Base-by-base conservation (phyloP, 1,140 invertebrate genomes). In the Alviniconcha marisindica region DNA sequence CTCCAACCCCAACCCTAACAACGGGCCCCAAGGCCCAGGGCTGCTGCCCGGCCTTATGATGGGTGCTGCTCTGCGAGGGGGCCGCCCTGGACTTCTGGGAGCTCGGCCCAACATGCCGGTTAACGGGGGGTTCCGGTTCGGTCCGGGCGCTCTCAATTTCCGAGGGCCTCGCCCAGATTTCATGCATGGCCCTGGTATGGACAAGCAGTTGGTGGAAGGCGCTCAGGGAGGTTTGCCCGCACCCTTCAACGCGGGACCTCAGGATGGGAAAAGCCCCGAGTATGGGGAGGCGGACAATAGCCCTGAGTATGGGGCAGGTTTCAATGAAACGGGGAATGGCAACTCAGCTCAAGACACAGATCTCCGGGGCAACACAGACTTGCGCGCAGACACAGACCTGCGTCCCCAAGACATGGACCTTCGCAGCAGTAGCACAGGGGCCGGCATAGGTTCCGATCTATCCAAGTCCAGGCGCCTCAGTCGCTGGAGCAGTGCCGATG, bases 71-170 rank as follows among this genome's bases (percentile, higher is more conserved):
- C 24, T 82, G 38, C 42, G 71, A 31, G 81, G 71, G 54, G 54
- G 40, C 10, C 78, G 78, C 24, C 78, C 78, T 42, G 78, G 78
- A 42, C 36, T 80, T 66, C n/a, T 80, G 33, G 78, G 78, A 7
- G 31, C 56, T 69, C 56, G 78, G 38, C 78, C 78, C 56, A 80
- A 42, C 60, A 40, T 80, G 48, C 78, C 78, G 31, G 24, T 80
- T 0, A 42, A 56, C 10, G 42, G 78, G 54, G 78, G 78, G 10
- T 66, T 80, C 18, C 56, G 78, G 4, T 80, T 80, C 31, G 56
- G 56, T 33, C 78, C 78, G 28, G 56, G 56, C 28, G 78, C n/a
- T 7, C 54, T 66, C 4, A 63, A 63, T 21, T 69, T 80, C 56
- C 56, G 56, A 44, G 78, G 78, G 12, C n/a, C 36, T 38, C 78